Conservation (phyloP, 1,140 invertebrate genomes). For the silkworm (Bombyx mori) region ASM3026992v2 NC_085107.1:19970001-19970500, state of each 20-base stretch:
- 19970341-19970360: too few relatives aligned
- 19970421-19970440: too few relatives aligned
- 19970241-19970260: background rate
- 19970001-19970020: background rate
- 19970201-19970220: slow-evolving; percentile 1
- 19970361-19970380: too few relatives aligned
- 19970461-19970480: too few relatives aligned
- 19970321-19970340: too few relatives aligned
- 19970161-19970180: slow-evolving; percentile 2
- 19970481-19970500: too few relatives aligned
- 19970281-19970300: slow-evolving; percentile 1
- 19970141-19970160: background rate
- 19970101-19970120: slow-evolving; percentile 29
- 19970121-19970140: too few relatives aligned
- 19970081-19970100: slow-evolving; percentile 40
- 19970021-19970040: background rate
- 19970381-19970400: too few relatives aligned
- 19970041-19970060: background rate
- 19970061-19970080: slow-evolving; percentile 20
- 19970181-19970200: slow-evolving; percentile 11
- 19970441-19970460: too few relatives aligned
- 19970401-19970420: too few relatives aligned
- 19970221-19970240: background rate
- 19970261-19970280: background rate
- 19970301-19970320: background rate